Base-by-base conservation (phyloP, 2,888 invertebrate species). In the Sesamia inferens region DNA sequence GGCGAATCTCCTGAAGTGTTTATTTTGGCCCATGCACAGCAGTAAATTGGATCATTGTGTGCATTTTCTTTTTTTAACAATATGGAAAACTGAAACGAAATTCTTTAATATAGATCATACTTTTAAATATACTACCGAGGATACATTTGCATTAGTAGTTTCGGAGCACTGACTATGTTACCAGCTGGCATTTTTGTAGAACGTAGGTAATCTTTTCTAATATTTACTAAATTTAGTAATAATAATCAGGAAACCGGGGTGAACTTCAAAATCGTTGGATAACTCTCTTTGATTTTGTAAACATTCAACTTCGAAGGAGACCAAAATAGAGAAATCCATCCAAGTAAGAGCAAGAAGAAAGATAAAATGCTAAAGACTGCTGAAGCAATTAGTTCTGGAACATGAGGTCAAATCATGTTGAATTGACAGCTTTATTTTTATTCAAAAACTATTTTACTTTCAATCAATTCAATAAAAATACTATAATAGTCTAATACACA, bases 21-120 rank as follows among this genome's bases (percentile, higher is more conserved):
- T 22, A 92, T 90, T 87, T 97, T 97, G 3, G 98, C 98, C 99
- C 99, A 99, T 2, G 98, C 97, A 94, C 99, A 99, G 77, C 98
- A 97, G 98, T 99, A 99, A 87, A 99, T 98, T 77, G 98, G 97
- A 90, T 99, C 99, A 62, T 98, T 98, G 89, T 99, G 99, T 6
- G 99, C 99, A 91, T 97, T 97, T 92, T 98, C 98, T 90, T 97
- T 97, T 94, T 98, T 98, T 75, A 97, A 95, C 66, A 97, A 90
- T 78, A 98, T 90, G 0, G 98, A 97, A 94, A 97, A 97, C 98
- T 97, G 91, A 55, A 96, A 96, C 70, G 11, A 47, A 54, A 51
- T 8, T 10, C 3, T 68, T 11, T 4, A 47, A 44, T 57, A 48
- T 16, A 13, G 8, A 72, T 11, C 5, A 8, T 22, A 5, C 13